Evolutionary conservation across 2,113 vertebrate genomes (phyloP).

Genomic region (Ascaphus truei): DNA sequence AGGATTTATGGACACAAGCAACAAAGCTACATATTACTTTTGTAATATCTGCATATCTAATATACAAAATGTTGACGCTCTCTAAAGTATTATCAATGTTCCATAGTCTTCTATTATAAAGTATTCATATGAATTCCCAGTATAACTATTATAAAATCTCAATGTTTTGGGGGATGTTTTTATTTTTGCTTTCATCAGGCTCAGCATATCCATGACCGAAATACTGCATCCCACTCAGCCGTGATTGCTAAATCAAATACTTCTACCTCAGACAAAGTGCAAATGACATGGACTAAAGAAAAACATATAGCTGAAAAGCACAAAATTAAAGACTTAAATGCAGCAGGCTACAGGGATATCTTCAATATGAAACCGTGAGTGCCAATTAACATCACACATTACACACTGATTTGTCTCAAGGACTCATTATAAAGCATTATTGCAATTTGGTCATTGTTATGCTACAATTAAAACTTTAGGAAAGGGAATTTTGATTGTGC

Average conservation of each 20-base stretch:
- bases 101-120: no score
- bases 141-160: not conserved
- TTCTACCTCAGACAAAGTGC: constrained; percentile 69
- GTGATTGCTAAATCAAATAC: constrained; percentile 40
- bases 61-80: no score
- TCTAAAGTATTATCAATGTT: no score
- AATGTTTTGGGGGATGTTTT: not conserved
- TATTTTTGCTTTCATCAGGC: constrained; percentile 62
- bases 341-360: constrained; percentile 75
- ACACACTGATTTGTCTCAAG: no score
- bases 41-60: no score
- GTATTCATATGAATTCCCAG: not conserved
- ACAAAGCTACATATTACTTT: no score
- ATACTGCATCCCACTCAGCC: constrained; percentile 74
- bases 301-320: constrained; percentile 77
- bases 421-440: no score
- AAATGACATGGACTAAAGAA: constrained; percentile 98
- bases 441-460: no score
- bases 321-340: constrained; percentile 67
- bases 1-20: not conserved
- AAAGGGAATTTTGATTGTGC: no score
- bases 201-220: constrained; percentile 91
- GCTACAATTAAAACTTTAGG: no score
- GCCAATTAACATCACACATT: not conserved
- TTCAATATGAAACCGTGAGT: constrained; percentile 98